Evolutionary conservation across 2,113 vertebrate genomes (phyloP).

Genomic region (Seriola aureovittata): DNA sequence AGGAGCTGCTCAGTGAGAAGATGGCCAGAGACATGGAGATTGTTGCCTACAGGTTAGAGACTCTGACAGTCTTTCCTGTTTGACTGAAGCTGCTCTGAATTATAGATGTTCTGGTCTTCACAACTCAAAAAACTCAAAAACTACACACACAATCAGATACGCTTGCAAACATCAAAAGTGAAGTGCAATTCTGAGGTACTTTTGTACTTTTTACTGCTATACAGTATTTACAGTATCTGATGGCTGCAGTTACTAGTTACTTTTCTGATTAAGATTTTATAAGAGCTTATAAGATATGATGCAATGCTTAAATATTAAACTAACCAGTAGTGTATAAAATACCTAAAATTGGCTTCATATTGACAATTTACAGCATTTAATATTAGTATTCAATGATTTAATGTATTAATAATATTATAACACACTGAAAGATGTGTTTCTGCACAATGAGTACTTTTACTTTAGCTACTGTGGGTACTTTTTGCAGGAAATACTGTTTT

Average conservation of each 20-base stretch:
- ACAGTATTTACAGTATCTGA: neutral
- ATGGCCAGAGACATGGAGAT: conserved; percentile 86
- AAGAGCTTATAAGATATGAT: neutral
- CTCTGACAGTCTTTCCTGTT: neutral
- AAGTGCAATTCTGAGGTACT: too few species aligned
- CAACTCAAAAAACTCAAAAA: too few species aligned
- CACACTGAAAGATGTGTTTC: neutral
- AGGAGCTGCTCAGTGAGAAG: conserved; percentile 81
- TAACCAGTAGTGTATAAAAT: neutral
- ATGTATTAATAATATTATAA: neutral
- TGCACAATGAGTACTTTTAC: neutral
- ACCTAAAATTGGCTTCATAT: too few species aligned
- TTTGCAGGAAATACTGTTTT: neutral
- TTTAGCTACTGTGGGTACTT: neutral
- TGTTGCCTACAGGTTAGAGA: conserved; percentile 81
- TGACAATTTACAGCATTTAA: too few species aligned
- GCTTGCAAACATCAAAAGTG: too few species aligned
- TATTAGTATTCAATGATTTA: too few species aligned
- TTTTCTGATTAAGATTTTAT: neutral
- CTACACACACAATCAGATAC: neutral
- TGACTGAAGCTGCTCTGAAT: neutral
- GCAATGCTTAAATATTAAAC: neutral
- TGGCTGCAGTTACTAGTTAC: neutral
- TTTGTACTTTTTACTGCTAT: neutral
- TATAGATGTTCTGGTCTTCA: too few species aligned